Evolutionary conservation across 2,888 invertebrate genomes (phyloP).

Genomic region (Lasioglossum vierecki): DNA sequence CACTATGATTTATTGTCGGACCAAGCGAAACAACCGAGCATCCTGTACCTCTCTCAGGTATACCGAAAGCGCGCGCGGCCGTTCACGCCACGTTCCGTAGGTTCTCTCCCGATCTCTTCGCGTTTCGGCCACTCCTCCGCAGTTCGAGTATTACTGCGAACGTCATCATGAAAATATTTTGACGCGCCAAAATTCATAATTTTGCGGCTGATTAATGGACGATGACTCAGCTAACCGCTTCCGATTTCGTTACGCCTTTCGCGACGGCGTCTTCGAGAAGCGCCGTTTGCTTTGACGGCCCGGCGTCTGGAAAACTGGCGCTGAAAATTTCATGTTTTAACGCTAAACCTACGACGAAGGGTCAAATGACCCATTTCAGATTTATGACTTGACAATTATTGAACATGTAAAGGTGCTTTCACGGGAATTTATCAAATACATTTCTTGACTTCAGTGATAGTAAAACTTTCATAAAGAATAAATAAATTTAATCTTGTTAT

Average conservation of each 20-base stretch:
- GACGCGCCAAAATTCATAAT: conserved; percentile 72
- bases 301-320: background rate
- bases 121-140: conserved; percentile 17
- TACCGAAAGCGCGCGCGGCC: conserved; percentile 61
- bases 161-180: conserved; percentile 79
- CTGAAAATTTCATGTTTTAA: background rate
- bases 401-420: no score
- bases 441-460: no score
- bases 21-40: conserved; percentile 75
- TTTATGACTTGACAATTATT: no score
- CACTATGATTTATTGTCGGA: conserved; percentile 79
- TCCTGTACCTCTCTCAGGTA: conserved; percentile 77
- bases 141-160: conserved; percentile 53
- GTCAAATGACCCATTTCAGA: no score
- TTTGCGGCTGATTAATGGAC: conserved; percentile 63
- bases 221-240: conserved; percentile 29
- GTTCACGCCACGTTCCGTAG: conserved; percentile 70
- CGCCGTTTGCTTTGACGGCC: background rate
- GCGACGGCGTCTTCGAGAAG: background rate
- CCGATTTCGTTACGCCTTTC: background rate
- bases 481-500: no score
- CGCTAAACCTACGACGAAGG: no score
- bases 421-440: no score
- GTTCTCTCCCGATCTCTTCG: conserved; percentile 44
- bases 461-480: no score